phyloP scores from a whole-genome alignment of 2,797 vertebrate genomes.

The Microctenopoma lineatum region DNA sequence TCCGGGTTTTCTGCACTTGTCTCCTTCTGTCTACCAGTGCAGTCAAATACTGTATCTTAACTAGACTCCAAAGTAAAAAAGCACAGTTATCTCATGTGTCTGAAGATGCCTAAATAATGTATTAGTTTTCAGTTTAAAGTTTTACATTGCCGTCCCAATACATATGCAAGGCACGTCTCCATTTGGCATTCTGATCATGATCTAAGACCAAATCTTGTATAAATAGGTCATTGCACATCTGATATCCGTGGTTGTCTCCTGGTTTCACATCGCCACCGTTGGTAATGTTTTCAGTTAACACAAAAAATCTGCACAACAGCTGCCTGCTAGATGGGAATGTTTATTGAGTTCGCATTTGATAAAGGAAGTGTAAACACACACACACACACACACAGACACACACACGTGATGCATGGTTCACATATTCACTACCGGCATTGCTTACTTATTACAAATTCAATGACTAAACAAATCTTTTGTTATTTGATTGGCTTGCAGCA shows the following conservation, averaged over 20 bases:
- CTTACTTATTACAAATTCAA: slow-evolving; percentile 3
- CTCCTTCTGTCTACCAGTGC: slow-evolving; percentile 21
- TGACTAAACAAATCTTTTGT: slow-evolving; percentile 2
- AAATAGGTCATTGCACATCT: slow-evolving; percentile 14
- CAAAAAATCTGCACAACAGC: slow-evolving; percentile 53
- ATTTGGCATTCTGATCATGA: background rate
- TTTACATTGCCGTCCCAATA: slow-evolving; percentile 1
- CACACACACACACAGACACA: slow-evolving; percentile 8
- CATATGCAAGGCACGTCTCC: background rate
- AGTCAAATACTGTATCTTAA: slow-evolving; percentile 15
- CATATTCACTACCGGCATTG: background rate
- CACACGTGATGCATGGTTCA: background rate
- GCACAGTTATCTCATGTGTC: slow-evolving; percentile 26
- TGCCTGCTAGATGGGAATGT: slow-evolving; percentile 49
- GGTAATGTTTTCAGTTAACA: slow-evolving; percentile 60
- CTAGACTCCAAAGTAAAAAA: slow-evolving; percentile 11
- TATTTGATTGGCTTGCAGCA: slow-evolving; percentile 2
- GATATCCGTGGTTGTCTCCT: slow-evolving; percentile 15
- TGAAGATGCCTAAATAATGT: background rate
- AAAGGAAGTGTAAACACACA: background rate
- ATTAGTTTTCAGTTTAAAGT: background rate
- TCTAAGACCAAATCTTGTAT: background rate
- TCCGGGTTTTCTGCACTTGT: slow-evolving; percentile 28
- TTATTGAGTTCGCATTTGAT: slow-evolving; percentile 45
- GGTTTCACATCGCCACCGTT: slow-evolving; percentile 16